Conservation (phyloP, 92 coral and sea anemone genomes). For the Epizoanthus scotinus region DNA sequence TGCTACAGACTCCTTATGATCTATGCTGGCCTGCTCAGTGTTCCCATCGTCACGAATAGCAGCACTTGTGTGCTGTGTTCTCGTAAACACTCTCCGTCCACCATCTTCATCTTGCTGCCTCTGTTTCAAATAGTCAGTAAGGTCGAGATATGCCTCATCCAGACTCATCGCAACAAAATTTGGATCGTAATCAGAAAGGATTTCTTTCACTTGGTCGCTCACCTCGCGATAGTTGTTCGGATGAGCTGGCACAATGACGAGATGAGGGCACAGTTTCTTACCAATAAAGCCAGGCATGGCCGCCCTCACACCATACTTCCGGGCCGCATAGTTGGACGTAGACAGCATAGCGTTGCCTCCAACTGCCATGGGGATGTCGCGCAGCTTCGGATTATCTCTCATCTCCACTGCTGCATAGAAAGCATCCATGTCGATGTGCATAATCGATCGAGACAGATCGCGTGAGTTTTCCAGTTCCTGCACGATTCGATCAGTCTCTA, state of each 20-base stretch:
- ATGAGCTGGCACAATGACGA: conserved; percentile 77
- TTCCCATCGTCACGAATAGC: background rate
- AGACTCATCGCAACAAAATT: conserved; percentile 84
- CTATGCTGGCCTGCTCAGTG: background rate
- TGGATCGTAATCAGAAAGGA: conserved; percentile 84
- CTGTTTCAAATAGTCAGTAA: conserved; percentile 77
- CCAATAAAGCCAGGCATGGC: conserved; percentile 99
- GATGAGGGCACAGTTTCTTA: conserved; percentile 92
- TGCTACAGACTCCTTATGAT: background rate
- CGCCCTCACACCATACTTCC: conserved; percentile 94
- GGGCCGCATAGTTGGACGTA: conserved; percentile 93
- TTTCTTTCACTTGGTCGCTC: conserved; percentile 75
- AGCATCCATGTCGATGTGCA: conserved; percentile 99
- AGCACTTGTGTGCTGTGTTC: background rate
- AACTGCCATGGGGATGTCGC: conserved; percentile 96
- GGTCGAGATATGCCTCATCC: conserved; percentile 94
- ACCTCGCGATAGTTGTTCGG: conserved; percentile 81
- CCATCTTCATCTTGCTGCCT: conserved; percentile 46
- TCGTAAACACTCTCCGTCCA: background rate
- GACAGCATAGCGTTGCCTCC: conserved; percentile 90
- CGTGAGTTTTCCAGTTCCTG: conserved; percentile 81
- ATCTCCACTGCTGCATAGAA: conserved; percentile 98
- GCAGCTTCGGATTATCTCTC: conserved; percentile 82
- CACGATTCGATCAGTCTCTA: conserved; percentile 67
- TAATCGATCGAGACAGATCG: conserved; percentile 87